These are phyloP conservation scores for Lophura swinhoii DNA, from an alignment of 2,797 vertebrate species.

Conservation along the genomic window DNA sequence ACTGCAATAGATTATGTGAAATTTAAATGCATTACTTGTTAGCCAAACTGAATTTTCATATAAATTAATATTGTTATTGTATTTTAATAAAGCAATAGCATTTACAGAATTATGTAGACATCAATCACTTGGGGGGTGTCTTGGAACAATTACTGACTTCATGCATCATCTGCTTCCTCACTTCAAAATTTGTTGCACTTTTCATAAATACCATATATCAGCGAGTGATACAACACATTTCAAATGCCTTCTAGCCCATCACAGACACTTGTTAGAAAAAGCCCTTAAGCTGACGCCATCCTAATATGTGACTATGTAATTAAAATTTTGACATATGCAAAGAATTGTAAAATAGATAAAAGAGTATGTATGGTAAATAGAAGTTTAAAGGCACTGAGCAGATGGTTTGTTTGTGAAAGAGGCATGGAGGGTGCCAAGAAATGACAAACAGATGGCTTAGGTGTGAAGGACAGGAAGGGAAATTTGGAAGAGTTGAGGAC, in stretches of 20 bases:
- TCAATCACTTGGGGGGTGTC: constrained; percentile 62
- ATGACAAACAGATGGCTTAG: constrained; percentile 74
- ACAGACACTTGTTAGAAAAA: constrained; percentile 10
- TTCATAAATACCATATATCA: constrained; percentile 52
- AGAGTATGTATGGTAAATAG: constrained; percentile 63
- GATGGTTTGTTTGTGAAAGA: constrained; percentile 73
- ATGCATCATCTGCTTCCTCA: constrained; percentile 59
- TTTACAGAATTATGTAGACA: constrained; percentile 65
- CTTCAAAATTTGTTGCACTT: constrained; percentile 63
- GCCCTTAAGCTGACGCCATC: constrained; percentile 39
- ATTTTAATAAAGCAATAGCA: constrained; percentile 63
- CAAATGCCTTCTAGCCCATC: constrained; percentile 37
- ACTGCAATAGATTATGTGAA: constrained; percentile 33
- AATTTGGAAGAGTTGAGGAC: constrained; percentile 16
- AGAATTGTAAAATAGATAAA: constrained; percentile 70
- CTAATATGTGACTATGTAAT: constrained; percentile 64
- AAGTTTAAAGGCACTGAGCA: constrained; percentile 75
- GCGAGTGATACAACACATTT: constrained; percentile 32
- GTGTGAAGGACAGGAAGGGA: constrained; percentile 56
- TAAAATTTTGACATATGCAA: constrained; percentile 76
- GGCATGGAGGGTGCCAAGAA: constrained; percentile 66
- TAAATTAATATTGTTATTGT: constrained; percentile 73
- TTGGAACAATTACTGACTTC: constrained; percentile 71
- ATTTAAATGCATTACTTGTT: constrained; percentile 63
- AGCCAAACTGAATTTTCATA: constrained; percentile 67